Percentiles rank a stretch among this genome's conserved stretches.
phyloP scores from a whole-genome alignment of 2,888 invertebrate genomes.

The Drosophila putrida region DNA sequence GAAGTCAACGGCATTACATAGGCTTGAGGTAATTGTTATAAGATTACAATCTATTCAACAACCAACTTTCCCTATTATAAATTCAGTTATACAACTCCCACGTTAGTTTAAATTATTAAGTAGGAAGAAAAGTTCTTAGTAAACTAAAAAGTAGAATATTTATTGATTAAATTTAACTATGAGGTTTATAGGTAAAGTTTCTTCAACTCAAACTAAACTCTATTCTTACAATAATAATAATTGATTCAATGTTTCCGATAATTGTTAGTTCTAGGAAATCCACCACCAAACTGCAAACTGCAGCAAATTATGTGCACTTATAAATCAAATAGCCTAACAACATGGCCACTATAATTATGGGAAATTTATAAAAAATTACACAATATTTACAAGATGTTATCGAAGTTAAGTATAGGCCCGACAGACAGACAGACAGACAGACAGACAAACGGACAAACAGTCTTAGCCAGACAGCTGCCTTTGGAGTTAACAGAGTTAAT shows the following conservation, averaged over 20 bases:
- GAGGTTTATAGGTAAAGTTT: not conserved
- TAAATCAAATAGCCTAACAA: constrained; percentile 77
- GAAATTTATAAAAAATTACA: constrained; percentile 79
- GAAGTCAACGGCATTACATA: not conserved
- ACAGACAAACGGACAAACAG: constrained; percentile 13
- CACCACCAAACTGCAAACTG: constrained; percentile 42
- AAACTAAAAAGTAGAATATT: not conserved
- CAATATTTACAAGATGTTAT: constrained; percentile 82
- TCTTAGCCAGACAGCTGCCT: constrained; percentile 53
- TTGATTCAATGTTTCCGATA: constrained; percentile 10
- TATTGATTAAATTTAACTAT: not conserved
- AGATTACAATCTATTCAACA: not conserved
- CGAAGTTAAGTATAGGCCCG: constrained; percentile 60
- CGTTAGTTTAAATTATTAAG: not conserved
- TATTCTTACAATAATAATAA: constrained; percentile 2
- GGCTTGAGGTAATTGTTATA: constrained; percentile 7
- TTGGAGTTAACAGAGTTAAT: constrained; percentile 65
- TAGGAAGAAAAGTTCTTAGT: not conserved
- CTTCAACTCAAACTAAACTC: not conserved
- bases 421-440: constrained; percentile 16
- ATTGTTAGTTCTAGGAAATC: constrained; percentile 24
- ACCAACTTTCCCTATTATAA: not conserved
- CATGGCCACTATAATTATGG: constrained; percentile 72
- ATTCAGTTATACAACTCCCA: not conserved
- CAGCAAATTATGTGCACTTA: constrained; percentile 63